Evolutionary conservation across 2,888 invertebrate species (phyloP), one percentile per base, ranked within the genome.

Genomic region (Fissipunctia ypsillon): DNA sequence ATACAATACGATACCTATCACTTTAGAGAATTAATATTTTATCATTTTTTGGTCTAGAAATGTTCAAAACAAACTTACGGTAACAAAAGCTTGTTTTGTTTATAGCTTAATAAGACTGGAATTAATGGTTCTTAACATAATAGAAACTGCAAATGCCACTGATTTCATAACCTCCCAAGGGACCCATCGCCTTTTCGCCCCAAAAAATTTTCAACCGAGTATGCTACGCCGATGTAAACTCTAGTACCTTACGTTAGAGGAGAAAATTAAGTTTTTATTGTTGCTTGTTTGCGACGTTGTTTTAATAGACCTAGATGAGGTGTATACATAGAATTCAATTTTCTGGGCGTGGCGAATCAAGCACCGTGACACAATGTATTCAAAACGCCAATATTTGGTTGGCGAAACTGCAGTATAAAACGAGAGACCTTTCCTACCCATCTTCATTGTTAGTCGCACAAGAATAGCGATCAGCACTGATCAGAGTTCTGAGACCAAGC

Each of bases 71-170:
- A 84, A 83, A 84, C 65, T 80, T 72, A 69, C 72, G 71, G 74
- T 87, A 91, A 92, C 92, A 93, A 93, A 92, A 93, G 91, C 89
- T 86, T 91, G 93, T 94, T 94, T 95, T 95, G 95, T 95, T 94
- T 95, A 93, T 95, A 93, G 93, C 93, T 94, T 95, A 95, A 93
- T 95, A 96, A 95, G 95, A 92, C 94, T 91, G 94, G 92, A 96
- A 95, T 96, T 96, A 96, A 96, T 96, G 96, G 96, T 94, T 96
- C 95, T 91, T 94, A 93, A 91, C 95, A 96, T 95, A 96, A 96
- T 96, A 96, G 97, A 95, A 94, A 93, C 95, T 97, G 96, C 97
- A 97, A 97, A 97, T 97, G 97, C 97, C 97, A 97, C 96, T 97
- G 97, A 97, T 96, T 97, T 96, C 96, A 96, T 96, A 95, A 95